Evolutionary conservation across 2,113 vertebrate genomes (phyloP).

Genomic region (Melanotaenia duboulayi): DNA sequence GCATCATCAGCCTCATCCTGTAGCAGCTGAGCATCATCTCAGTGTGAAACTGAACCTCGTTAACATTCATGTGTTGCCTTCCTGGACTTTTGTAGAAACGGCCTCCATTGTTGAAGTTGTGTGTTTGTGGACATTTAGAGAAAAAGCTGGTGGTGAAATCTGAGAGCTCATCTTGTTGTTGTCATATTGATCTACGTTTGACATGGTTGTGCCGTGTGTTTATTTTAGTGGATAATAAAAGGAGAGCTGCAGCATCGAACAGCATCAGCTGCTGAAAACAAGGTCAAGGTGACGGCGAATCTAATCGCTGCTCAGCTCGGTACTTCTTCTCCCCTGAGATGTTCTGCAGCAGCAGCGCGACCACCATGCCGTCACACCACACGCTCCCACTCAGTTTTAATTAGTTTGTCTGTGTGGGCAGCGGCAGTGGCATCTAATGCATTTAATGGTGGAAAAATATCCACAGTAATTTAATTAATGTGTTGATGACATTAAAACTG

Average conservation of each 20-base stretch:
- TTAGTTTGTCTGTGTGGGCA: slow-evolving; percentile 43
- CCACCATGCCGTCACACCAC: slow-evolving; percentile 7
- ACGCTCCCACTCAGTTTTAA: slow-evolving; percentile 11
- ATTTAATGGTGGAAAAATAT: slow-evolving; percentile 32
- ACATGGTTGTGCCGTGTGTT: not conserved
- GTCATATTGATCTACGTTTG: slow-evolving; percentile 25
- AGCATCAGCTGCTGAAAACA: slow-evolving; percentile 17
- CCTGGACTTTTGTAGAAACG: not conserved
- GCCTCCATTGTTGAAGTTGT: slow-evolving; percentile 52
- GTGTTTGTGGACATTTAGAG: slow-evolving; percentile 35
- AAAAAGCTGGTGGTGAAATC: not conserved
- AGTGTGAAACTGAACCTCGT: slow-evolving; percentile 18
- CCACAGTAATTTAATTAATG: slow-evolving; percentile 48
- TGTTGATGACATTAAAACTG: slow-evolving; percentile 6
- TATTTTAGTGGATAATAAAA: not conserved
- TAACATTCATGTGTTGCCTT: slow-evolving; percentile 43
- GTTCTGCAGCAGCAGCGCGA: not conserved
- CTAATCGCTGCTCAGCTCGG: slow-evolving; percentile 40
- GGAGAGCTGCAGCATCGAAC: slow-evolving; percentile 2
- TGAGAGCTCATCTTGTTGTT: slow-evolving; percentile 25
- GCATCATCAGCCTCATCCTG: slow-evolving; percentile 7
- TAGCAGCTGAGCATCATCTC: not conserved
- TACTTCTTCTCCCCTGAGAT: slow-evolving; percentile 3
- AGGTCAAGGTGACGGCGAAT: slow-evolving; percentile 60
- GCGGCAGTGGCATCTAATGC: slow-evolving; percentile 27